phyloP scores from a whole-genome alignment of 2,888 invertebrate species.

The Sinelater perroti region DNA sequence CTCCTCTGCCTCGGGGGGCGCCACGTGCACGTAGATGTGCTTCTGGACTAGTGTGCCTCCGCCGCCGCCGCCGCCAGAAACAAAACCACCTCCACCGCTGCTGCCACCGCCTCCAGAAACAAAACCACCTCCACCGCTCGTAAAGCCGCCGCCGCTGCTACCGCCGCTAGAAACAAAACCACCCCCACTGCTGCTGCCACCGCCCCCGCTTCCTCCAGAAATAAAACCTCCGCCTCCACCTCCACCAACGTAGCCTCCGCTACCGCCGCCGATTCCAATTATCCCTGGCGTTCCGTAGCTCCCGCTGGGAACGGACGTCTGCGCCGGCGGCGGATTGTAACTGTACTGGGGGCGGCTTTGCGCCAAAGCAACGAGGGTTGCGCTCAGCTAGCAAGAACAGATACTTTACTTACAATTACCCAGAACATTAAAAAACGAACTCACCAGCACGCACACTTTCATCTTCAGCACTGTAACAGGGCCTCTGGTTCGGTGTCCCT shows the following conservation, averaged over 20 bases:
- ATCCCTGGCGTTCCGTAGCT: conserved; percentile 60
- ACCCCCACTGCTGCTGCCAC: conserved; percentile 46
- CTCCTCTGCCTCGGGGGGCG: conserved; percentile 82
- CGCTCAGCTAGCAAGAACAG: conserved; percentile 48
- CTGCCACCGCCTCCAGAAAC: conserved; percentile 61
- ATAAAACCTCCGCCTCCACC: conserved; percentile 41
- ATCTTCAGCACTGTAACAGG: conserved; percentile 51
- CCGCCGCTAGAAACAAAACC: conserved; percentile 41
- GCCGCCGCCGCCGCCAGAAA: conserved; percentile 62
- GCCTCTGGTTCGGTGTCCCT: conserved; percentile 46
- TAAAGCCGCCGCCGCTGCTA: conserved; percentile 48
- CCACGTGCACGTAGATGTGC: conserved; percentile 88
- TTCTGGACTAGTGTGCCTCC: conserved; percentile 76
- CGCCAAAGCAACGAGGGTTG: conserved; percentile 64
- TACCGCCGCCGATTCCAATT: conserved; percentile 42
- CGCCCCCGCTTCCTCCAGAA: conserved; percentile 41
- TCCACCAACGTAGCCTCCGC: conserved; percentile 32
- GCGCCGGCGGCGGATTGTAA: conserved; percentile 66
- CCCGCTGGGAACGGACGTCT: conserved; percentile 52
- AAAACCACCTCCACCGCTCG: conserved; percentile 61
- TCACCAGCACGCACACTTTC: conserved; percentile 55
- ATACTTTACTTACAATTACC: background rate
- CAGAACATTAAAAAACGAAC: conserved; percentile 23
- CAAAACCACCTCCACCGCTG: conserved; percentile 54
- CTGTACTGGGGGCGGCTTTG: conserved; percentile 70